Evolutionary conservation across 2,888 invertebrate species (phyloP).

Genomic region (Glaucopsyche alexis): DNA sequence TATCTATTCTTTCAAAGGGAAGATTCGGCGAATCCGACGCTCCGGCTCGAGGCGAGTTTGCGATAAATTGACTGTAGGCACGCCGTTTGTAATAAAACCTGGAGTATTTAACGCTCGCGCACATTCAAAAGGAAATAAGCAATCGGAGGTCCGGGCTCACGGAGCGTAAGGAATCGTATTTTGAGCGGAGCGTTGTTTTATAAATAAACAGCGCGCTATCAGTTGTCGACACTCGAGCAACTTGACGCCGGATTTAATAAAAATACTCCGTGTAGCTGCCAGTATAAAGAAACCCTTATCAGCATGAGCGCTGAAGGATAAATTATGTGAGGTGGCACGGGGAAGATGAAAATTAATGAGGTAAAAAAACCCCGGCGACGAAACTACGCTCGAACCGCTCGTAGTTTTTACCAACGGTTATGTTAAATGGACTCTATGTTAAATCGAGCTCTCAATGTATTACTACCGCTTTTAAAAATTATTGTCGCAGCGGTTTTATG

Average conservation of each 20-base stretch:
- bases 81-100: slow-evolving; percentile 42
- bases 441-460: slow-evolving; percentile 23
- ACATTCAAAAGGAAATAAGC: slow-evolving; percentile 39
- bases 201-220: slow-evolving; percentile 76
- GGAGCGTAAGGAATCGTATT: slow-evolving; percentile 57
- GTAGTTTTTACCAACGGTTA: slow-evolving; percentile 38
- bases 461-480: slow-evolving; percentile 10
- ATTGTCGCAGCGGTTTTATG: neutral
- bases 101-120: slow-evolving; percentile 39
- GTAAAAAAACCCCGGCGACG: slow-evolving; percentile 60
- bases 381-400: slow-evolving; percentile 40
- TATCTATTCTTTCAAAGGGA: slow-evolving; percentile 28
- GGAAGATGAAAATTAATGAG: slow-evolving; percentile 79
- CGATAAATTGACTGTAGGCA: slow-evolving; percentile 43
- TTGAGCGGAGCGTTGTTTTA: slow-evolving; percentile 71
- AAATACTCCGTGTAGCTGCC: slow-evolving; percentile 56
- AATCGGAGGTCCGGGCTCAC: slow-evolving; percentile 37
- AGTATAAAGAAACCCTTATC: slow-evolving; percentile 71
- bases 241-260: slow-evolving; percentile 69
- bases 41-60: slow-evolving; percentile 37
- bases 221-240: slow-evolving; percentile 73
- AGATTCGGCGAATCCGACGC: slow-evolving; percentile 26
- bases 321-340: slow-evolving; percentile 72
- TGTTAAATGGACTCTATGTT: slow-evolving; percentile 31
- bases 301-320: slow-evolving; percentile 73